These are phyloP conservation scores for Plectrocnemia conspersa DNA, from an alignment of 1,140 invertebrate genomes.

Conservation along the genomic window DNA sequence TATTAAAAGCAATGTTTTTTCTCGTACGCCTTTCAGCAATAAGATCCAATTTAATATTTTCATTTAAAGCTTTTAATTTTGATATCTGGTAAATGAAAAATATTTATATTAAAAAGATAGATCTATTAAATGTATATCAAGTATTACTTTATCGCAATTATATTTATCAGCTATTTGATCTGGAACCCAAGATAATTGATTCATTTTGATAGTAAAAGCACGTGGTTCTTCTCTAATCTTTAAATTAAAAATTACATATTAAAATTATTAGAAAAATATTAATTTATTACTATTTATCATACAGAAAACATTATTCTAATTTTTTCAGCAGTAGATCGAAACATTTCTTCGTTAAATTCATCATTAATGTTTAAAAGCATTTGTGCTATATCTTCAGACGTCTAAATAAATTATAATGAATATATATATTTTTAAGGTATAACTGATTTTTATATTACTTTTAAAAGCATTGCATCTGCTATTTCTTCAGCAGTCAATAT, in stretches of 20 bases:
- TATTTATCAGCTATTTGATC: slow-evolving; percentile 36
- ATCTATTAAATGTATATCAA: no score
- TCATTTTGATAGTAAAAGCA: slow-evolving; percentile 37
- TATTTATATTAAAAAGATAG: no score
- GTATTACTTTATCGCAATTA: no score
- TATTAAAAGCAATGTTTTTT: no score
- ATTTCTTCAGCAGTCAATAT: slow-evolving; percentile 13
- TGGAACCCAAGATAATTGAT: slow-evolving; percentile 38
- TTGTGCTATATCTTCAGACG: slow-evolving; percentile 47
- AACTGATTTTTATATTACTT: slow-evolving; percentile 6
- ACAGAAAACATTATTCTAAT: slow-evolving; percentile 50
- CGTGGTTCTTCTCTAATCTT: slow-evolving; percentile 40
- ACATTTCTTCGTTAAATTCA: slow-evolving; percentile 38
- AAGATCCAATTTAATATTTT: no score
- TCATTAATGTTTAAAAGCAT: slow-evolving; percentile 45
- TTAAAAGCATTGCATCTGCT: background rate
- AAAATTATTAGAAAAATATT: background rate
- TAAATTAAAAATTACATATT: slow-evolving; percentile 6
- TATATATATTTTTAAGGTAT: slow-evolving; percentile 5
- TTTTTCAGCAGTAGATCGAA: slow-evolving; percentile 44
- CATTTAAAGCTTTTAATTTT: no score
- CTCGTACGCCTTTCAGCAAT: no score
- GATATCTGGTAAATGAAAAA: no score
- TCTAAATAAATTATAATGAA: slow-evolving; percentile 32
- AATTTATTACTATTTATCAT: background rate